Evolutionary conservation across 2,113 vertebrate species (phyloP).

Genomic region (Pachycephala philippinensis): DNA sequence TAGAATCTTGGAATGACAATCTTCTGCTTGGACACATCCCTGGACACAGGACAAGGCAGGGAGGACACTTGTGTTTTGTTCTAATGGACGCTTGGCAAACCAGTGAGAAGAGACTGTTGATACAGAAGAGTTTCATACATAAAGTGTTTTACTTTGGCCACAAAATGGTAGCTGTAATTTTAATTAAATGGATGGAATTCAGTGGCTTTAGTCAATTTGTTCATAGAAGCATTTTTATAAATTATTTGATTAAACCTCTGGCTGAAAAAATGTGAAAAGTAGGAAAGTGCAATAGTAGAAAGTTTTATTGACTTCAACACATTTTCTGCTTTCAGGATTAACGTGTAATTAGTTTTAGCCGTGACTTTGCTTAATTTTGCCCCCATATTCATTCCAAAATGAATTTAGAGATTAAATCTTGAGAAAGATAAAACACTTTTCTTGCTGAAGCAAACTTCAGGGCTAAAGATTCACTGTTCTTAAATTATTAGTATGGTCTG

Average conservation of each 20-base stretch:
- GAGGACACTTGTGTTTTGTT: not conserved
- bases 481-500: not conserved
- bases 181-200: not conserved
- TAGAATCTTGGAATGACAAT: not conserved
- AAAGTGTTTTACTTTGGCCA: not conserved
- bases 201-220: not conserved
- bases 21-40: not conserved
- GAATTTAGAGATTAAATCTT: not conserved
- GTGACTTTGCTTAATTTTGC: not conserved
- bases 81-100: not conserved
- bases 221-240: not conserved
- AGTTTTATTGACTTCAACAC: not conserved
- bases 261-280: not conserved
- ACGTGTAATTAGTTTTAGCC: not conserved
- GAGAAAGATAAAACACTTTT: not conserved
- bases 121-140: not conserved
- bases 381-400: not conserved
- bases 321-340: not conserved
- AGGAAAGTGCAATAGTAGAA: not conserved
- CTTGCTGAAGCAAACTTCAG: not conserved
- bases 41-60: not conserved
- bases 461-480: not conserved
- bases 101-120: not conserved
- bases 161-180: not conserved
- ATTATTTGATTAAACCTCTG: not conserved